A percentile compares a stretch with the other conserved stretches of the same genome.
phyloP scores from a whole-genome alignment of 1,140 invertebrate genomes.

The Matsumurasca onukii region DNA sequence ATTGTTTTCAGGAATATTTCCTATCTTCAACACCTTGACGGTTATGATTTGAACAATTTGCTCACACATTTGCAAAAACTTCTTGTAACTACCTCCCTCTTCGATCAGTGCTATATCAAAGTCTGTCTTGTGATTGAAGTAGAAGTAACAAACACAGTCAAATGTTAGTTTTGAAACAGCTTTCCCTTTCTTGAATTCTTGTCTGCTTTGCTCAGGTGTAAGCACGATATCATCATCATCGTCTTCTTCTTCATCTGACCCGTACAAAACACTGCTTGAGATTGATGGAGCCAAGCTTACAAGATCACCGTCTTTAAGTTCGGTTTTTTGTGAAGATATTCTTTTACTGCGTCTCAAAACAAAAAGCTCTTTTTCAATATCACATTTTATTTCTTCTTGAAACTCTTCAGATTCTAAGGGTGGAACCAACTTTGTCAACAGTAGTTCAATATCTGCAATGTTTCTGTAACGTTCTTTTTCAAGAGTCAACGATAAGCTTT shows the following conservation, averaged over 20 bases:
- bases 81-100: background rate
- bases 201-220: background rate
- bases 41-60: slow-evolving; percentile 12
- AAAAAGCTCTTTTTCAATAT: background rate
- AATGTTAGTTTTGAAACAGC: slow-evolving; percentile 1
- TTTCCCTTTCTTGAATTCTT: slow-evolving; percentile 1
- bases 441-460: background rate
- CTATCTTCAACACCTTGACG: background rate
- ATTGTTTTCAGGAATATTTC: slow-evolving; percentile 1
- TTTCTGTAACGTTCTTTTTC: slow-evolving; percentile 9
- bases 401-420: background rate
- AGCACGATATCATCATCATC: background rate
- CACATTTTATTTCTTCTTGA: background rate
- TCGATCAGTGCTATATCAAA: slow-evolving; percentile 6
- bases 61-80: background rate
- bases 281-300: background rate
- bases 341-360: background rate
- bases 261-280: slow-evolving; percentile 16
- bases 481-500: slow-evolving; percentile 10
- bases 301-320: background rate
- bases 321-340: background rate
- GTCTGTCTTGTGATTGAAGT: background rate
- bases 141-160: slow-evolving; percentile 13
- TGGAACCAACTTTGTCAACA: background rate
- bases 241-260: background rate